These are phyloP conservation scores for Orycteropus afer DNA, from an alignment of 2,113 vertebrate genomes.

Conservation along the genomic window DNA sequence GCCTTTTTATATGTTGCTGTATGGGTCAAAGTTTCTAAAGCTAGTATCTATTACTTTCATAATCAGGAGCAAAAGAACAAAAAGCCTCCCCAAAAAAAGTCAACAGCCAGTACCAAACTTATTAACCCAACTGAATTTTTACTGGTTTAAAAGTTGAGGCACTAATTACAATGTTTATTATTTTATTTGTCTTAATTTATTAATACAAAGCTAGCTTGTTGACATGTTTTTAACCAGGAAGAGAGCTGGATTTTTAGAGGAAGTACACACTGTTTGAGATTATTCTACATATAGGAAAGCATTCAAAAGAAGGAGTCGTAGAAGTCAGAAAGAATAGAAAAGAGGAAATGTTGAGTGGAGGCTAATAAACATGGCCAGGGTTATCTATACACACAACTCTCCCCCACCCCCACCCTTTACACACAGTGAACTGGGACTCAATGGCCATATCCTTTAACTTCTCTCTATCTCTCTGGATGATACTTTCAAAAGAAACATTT, in stretches of 20 bases:
- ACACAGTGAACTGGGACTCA: too few relatives aligned
- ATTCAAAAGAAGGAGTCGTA: neutral
- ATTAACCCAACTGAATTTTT: neutral
- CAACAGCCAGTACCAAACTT: neutral
- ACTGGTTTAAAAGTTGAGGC: neutral
- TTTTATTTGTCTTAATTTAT: neutral
- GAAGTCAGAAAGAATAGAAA: neutral
- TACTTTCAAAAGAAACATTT: neutral
- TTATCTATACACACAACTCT: neutral
- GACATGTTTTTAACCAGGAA: neutral
- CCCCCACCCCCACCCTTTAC: neutral
- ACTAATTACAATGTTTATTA: neutral
- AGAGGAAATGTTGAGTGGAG: neutral
- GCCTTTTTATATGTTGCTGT: slow-evolving; percentile 31
- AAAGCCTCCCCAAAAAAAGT: neutral
- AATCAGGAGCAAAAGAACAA: neutral
- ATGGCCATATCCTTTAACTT: neutral
- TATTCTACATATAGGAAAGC: neutral
- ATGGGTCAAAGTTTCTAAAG: slow-evolving; percentile 19
- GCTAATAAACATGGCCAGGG: neutral
- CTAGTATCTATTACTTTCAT: neutral
- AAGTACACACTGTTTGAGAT: neutral
- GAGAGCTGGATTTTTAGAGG: neutral
- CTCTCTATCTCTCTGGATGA: neutral
- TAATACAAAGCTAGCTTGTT: neutral